Evolutionary conservation across 2,888 invertebrate genomes (phyloP), one percentile per base, ranked within the genome.

Genomic region (Parnassius glacialis): DNA sequence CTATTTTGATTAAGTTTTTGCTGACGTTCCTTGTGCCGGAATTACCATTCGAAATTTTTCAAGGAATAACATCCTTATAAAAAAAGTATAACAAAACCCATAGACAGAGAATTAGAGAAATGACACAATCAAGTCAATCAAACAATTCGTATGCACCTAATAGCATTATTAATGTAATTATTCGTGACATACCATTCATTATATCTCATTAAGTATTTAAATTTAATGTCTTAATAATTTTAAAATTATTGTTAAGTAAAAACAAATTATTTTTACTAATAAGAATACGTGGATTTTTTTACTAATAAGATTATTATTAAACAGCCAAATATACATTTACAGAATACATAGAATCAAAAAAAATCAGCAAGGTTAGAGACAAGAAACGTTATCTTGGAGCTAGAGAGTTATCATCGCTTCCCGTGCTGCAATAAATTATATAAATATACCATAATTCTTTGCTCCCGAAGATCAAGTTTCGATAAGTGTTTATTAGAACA

Each of bases 361-460:
- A 67, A 69, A 76, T 85, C 82, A 84, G 84, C 82, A 82, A 76
- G 77, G 73, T 67, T 65, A 64, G 64, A 61, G 65, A 78, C 72
- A 83, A 81, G 79, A 78, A 78, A 69, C 71, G 68, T 82, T 86
- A 87, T 88, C 88, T 78, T 76, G 67, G 80, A 85, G 84, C 81
- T 70, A 76, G 81, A 76, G 81, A 72, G 79, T 86, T 89, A 90
- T 90, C 89, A 84, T 71, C 57, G 70, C 71, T 78, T 80, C 77
- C 81, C 84, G 83, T 88, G 85, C 85, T 68, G 81, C 87, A 73
- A 89, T 91, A 89, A 87, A 88, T 90, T 88, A 79, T 86, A 81
- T 85, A 87, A 90, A 90, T 87, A 87, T 83, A 74, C 87, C 80
- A 90, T 89, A 90, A 85, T 82, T 90, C 91, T 89, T 83, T 79